Conservation (phyloP, 2,113 vertebrate genomes). For the Tympanuchus pallidicinctus region DNA sequence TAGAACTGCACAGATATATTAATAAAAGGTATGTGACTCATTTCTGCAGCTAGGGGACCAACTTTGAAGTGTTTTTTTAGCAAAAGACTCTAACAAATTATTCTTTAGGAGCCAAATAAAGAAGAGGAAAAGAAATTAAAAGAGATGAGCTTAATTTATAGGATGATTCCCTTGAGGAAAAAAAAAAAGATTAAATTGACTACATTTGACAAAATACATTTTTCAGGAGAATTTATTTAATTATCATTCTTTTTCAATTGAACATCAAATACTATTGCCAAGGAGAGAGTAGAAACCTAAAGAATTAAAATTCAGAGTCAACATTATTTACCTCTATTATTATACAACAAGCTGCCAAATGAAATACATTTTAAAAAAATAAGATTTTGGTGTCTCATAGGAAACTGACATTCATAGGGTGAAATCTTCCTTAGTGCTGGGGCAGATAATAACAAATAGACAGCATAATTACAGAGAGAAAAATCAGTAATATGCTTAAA, state of each 20-base stretch:
- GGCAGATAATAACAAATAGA: background rate
- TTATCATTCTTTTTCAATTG: background rate
- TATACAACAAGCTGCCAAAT: background rate
- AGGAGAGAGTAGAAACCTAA: background rate
- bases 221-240: background rate
- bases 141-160: background rate
- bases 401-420: background rate
- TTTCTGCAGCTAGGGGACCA: background rate
- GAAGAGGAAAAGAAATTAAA: background rate
- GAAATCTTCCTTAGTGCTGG: background rate
- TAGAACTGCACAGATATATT: background rate
- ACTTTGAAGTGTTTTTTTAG: background rate
- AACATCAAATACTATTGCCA: background rate
- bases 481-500: conserved; percentile 8
- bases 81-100: background rate
- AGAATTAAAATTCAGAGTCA: background rate
- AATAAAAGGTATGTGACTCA: background rate
- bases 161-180: background rate
- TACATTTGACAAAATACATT: background rate
- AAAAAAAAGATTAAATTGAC: background rate
- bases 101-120: background rate
- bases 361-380: background rate
- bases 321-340: background rate
- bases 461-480: background rate
- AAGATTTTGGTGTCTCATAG: background rate